phyloP scores from a whole-genome alignment of 2,113 vertebrate genomes.

The Nothobranchius kuhntae region DNA sequence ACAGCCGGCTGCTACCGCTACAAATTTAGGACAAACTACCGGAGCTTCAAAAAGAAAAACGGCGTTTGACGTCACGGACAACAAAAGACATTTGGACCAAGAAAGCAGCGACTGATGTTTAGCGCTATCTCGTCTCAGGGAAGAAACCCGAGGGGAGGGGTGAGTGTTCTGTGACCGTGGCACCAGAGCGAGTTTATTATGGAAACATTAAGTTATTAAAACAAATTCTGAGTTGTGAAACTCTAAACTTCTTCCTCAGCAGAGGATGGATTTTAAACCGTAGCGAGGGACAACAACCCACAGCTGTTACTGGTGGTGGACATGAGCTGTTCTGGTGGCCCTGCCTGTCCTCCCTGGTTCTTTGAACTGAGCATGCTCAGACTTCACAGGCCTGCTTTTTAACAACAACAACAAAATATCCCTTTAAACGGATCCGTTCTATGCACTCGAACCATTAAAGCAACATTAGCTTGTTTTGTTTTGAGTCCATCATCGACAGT shows the following conservation, averaged over 20 bases:
- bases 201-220: neutral
- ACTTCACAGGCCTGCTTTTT: neutral
- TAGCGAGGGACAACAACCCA: too few relatives aligned
- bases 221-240: neutral
- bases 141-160: too few relatives aligned
- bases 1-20: too few relatives aligned
- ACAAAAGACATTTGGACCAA: too few relatives aligned
- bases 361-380: neutral
- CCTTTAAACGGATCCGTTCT: neutral
- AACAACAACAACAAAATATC: neutral
- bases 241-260: neutral
- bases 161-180: neutral
- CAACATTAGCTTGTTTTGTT: neutral
- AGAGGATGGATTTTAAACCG: neutral
- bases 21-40: too few relatives aligned
- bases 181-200: neutral
- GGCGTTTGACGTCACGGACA: too few relatives aligned
- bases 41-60: too few relatives aligned
- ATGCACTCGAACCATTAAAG: neutral
- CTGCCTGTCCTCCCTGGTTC: neutral
- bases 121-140: too few relatives aligned
- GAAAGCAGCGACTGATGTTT: too few relatives aligned
- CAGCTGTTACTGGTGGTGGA: neutral
- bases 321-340: neutral
- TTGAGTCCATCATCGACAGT: neutral